phyloP scores from a whole-genome alignment of 2,888 invertebrate genomes.

The Carterocephalus palaemon region DNA sequence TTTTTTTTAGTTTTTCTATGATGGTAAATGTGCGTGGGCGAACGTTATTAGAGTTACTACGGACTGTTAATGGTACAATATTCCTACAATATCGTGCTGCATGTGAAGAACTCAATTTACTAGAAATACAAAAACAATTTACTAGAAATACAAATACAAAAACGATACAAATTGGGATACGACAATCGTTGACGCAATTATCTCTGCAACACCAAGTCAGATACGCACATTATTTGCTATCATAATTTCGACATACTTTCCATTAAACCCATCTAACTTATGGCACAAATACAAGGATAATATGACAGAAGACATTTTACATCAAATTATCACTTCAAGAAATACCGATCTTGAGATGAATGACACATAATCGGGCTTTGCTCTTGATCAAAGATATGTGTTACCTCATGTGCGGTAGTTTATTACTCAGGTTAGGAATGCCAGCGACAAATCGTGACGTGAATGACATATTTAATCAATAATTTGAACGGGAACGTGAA shows the following conservation, averaged over 20 bases:
- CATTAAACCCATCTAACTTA: slow-evolving; percentile 34
- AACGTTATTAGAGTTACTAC: slow-evolving; percentile 26
- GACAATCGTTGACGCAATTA: slow-evolving; percentile 36
- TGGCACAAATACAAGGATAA: slow-evolving; percentile 40
- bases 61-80: slow-evolving; percentile 35
- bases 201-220: slow-evolving; percentile 35
- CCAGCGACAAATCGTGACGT: slow-evolving; percentile 36
- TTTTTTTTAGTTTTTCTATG: no score
- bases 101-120: slow-evolving; percentile 35
- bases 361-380: slow-evolving; percentile 34
- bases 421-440: slow-evolving; percentile 34
- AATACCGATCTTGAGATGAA: slow-evolving; percentile 30
- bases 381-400: slow-evolving; percentile 45
- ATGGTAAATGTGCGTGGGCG: no score
- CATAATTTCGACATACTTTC: slow-evolving; percentile 38
- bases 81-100: slow-evolving; percentile 35
- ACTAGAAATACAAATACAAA: no score
- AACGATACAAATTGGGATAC: slow-evolving; percentile 35
- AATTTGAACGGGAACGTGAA: no score
- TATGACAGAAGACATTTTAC: slow-evolving; percentile 40
- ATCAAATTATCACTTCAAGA: slow-evolving; percentile 35
- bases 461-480: slow-evolving; percentile 37
- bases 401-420: slow-evolving; percentile 38
- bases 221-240: slow-evolving; percentile 41
- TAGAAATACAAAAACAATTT: no score